Evolutionary conservation across 2,113 vertebrate genomes (phyloP).

Genomic region (Laterallus jamaicensis): DNA sequence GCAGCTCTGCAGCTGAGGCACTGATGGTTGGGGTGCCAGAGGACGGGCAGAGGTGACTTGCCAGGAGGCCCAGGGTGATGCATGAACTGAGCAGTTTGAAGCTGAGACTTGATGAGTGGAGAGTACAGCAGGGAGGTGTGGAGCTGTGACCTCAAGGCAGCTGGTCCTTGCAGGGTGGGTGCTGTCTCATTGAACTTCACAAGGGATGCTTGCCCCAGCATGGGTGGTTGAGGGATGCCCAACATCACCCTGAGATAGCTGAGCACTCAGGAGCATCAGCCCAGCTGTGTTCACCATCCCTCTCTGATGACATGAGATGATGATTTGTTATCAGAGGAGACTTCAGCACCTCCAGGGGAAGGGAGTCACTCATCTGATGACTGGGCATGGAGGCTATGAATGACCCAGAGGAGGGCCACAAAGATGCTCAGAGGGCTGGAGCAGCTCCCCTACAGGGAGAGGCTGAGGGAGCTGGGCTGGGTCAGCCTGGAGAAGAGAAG

Average conservation of each 20-base stretch:
- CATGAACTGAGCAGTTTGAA: background rate
- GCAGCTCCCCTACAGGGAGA: too few species aligned
- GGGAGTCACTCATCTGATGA: background rate
- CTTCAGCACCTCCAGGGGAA: background rate
- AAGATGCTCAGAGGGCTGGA: too few species aligned
- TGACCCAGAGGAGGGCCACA: background rate
- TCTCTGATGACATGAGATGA: rapidly evolving
- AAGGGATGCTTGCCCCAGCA: too few species aligned
- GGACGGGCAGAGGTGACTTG: background rate
- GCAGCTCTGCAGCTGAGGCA: background rate
- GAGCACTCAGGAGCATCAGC: background rate
- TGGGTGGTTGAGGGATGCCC: background rate
- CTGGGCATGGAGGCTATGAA: rapidly evolving
- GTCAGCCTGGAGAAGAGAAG: too few species aligned
- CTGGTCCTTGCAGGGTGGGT: background rate
- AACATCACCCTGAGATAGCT: background rate
- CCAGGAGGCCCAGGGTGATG: background rate
- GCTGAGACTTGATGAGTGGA: background rate
- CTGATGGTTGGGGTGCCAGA: background rate
- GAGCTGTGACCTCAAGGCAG: rapidly evolving
- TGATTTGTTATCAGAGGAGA: background rate
- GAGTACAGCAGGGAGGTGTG: rapidly evolving
- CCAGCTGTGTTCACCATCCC: rapidly evolving
- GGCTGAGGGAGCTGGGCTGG: too few species aligned
- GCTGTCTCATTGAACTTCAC: background rate